A percentile compares a stretch with the other conserved stretches of the same genome.
Evolutionary conservation across 2,797 vertebrate genomes (phyloP).

Genomic region (Myioborus miniatus): DNA sequence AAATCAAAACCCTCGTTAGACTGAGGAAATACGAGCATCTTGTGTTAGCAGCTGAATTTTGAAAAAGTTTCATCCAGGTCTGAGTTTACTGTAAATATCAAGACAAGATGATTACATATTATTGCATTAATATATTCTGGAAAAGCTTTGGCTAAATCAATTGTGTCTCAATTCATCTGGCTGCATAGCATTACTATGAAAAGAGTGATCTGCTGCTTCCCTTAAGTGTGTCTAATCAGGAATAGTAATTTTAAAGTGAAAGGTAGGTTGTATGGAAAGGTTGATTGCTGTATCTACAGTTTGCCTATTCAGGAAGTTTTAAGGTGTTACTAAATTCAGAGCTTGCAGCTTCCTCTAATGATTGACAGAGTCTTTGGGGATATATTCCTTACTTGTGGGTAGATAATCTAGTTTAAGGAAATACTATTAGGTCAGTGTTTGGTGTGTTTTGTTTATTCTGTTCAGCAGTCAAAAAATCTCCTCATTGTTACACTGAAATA

Average conservation of each 20-base stretch:
- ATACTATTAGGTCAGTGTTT: not conserved
- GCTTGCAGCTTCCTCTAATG: not conserved
- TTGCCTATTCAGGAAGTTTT: not conserved
- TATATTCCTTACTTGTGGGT: not conserved
- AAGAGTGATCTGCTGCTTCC: not conserved
- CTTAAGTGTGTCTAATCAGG: not conserved
- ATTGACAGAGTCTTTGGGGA: not conserved
- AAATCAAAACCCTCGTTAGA: fast-evolving
- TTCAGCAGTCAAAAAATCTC: not conserved
- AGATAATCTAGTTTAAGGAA: not conserved
- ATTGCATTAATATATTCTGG: not conserved
- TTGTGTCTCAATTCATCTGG: not conserved
- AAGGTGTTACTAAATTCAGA: not conserved
- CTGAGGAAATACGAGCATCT: not conserved
- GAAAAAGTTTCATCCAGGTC: not conserved
- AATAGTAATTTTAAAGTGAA: not conserved
- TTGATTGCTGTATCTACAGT: not conserved
- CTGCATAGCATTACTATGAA: not conserved
- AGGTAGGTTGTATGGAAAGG: not conserved
- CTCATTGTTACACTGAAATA: not conserved
- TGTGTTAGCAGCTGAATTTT: not conserved
- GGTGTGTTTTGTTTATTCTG: not conserved
- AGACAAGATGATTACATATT: not conserved
- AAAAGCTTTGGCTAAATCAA: not conserved
- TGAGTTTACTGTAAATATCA: not conserved